Evolutionary conservation across 1,140 invertebrate species (phyloP).

Genomic region (Saccostrea cuccullata): DNA sequence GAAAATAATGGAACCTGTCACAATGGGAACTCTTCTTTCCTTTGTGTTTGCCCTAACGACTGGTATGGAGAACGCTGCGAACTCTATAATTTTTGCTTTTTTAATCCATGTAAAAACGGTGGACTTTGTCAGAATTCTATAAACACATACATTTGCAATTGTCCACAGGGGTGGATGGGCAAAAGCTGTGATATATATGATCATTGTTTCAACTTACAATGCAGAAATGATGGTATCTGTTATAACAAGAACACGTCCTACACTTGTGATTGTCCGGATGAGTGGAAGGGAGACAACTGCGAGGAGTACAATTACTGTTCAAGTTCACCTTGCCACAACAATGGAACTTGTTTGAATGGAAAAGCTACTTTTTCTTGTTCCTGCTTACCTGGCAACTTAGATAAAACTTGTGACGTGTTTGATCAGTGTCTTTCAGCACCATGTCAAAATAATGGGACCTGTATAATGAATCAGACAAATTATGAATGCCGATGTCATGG

Average conservation of each 20-base stretch:
- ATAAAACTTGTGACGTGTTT: slow-evolving; percentile 43
- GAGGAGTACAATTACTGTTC: slow-evolving; percentile 23
- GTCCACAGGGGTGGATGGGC: slow-evolving; percentile 28
- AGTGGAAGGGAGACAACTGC: slow-evolving; percentile 38
- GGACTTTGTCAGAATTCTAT: slow-evolving; percentile 29
- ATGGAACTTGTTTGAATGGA: slow-evolving; percentile 46
- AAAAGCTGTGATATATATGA: slow-evolving; percentile 2
- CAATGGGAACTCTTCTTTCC: neutral
- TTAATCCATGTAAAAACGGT: slow-evolving; percentile 36
- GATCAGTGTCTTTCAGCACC: slow-evolving; percentile 48
- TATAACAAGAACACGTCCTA: neutral
- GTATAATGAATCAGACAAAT: slow-evolving; percentile 37
- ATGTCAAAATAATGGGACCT: slow-evolving; percentile 50
- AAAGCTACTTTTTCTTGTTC: neutral
- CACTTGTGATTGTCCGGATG: neutral
- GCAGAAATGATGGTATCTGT: neutral
- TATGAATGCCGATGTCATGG: slow-evolving; percentile 46
- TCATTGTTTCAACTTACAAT: neutral
- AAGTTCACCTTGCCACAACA: slow-evolving; percentile 45
- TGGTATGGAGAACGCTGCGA: slow-evolving; percentile 44
- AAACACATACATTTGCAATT: slow-evolving; percentile 34
- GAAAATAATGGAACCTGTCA: slow-evolving; percentile 28
- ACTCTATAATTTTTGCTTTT: neutral
- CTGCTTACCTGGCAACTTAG: slow-evolving; percentile 42
- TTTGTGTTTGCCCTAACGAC: neutral